A percentile compares a stretch with the other conserved stretches of the same genome.
Conservation (phyloP, 2,797 vertebrate species). For the Alosa sapidissima region DNA sequence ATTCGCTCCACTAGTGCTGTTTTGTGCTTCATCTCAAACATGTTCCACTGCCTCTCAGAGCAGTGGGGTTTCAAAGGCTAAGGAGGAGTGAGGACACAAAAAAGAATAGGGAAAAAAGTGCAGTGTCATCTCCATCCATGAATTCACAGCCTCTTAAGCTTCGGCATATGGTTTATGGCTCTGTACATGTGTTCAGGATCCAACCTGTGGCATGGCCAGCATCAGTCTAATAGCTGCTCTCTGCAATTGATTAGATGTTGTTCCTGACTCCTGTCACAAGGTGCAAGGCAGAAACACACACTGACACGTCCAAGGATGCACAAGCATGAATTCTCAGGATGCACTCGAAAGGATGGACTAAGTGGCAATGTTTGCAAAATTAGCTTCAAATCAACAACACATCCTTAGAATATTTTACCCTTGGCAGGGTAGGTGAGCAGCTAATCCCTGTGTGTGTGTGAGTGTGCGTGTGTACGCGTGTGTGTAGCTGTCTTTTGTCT, state of each 20-base stretch:
- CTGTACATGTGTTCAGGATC: not conserved
- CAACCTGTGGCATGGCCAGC: not conserved
- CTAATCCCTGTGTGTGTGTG: constrained; percentile 5
- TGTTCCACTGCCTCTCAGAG: not conserved
- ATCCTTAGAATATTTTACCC: not conserved
- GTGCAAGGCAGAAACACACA: not conserved
- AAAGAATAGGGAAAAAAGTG: too few relatives aligned
- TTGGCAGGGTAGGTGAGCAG: not conserved
- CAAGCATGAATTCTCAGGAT: not conserved
- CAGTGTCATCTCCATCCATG: not conserved
- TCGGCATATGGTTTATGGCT: not conserved
- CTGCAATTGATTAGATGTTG: not conserved
- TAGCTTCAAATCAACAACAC: not conserved
- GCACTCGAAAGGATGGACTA: not conserved
- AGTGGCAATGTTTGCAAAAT: not conserved
- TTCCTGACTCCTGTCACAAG: not conserved
- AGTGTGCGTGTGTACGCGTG: not conserved
- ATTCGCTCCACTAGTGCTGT: not conserved
- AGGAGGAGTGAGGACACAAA: not conserved
- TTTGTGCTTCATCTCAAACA: not conserved
- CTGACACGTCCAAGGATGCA: not conserved
- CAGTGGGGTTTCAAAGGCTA: not conserved
- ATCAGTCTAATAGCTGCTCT: not conserved
- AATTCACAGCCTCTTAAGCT: not conserved
- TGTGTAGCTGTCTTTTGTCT: not conserved